Percentiles rank a stretch among this genome's conserved stretches.
phyloP scores from a whole-genome alignment of 2,797 vertebrate genomes.

The Diplodus sargus region DNA sequence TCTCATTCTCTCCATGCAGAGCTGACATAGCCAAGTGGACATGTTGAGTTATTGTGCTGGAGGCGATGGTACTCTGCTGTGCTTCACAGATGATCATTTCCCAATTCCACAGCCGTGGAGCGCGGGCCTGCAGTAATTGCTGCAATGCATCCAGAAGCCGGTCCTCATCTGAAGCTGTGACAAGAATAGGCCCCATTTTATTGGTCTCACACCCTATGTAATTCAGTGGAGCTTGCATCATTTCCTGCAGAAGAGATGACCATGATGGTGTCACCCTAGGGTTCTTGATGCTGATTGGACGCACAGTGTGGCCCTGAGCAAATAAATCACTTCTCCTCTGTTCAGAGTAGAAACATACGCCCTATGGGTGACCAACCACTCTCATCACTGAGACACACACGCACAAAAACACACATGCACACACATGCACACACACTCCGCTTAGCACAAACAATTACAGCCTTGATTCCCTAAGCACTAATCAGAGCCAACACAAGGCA shows the following conservation, averaged over 20 bases:
- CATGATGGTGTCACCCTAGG: conserved; percentile 79
- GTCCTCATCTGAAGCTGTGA: conserved; percentile 83
- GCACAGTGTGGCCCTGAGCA: conserved; percentile 71
- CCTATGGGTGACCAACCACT: conserved; percentile 71
- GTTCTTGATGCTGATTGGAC: conserved; percentile 81
- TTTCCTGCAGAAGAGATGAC: conserved; percentile 82
- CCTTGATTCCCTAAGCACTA: conserved; percentile 85
- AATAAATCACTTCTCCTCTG: conserved; percentile 79
- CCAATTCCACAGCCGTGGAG: conserved; percentile 78
- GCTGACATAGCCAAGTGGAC: conserved; percentile 80
- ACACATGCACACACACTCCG: conserved; percentile 53
- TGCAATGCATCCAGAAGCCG: conserved; percentile 80
- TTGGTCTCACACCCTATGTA: conserved; percentile 80
- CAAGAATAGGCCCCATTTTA: conserved; percentile 79
- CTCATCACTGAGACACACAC: conserved; percentile 56
- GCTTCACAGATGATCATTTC: conserved; percentile 84
- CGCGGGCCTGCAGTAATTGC: conserved; percentile 79
- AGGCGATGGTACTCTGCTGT: conserved; percentile 77
- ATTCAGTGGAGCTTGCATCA: conserved; percentile 81
- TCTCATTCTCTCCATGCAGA: conserved; percentile 60
- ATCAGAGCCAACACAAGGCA: conserved; percentile 84
- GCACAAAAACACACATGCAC: conserved; percentile 16
- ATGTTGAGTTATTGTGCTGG: conserved; percentile 82
- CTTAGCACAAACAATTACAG: conserved; percentile 84
- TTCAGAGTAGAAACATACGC: conserved; percentile 76